Evolutionary conservation across 2,113 vertebrate species (phyloP).

Genomic region (Prunella himalayana): DNA sequence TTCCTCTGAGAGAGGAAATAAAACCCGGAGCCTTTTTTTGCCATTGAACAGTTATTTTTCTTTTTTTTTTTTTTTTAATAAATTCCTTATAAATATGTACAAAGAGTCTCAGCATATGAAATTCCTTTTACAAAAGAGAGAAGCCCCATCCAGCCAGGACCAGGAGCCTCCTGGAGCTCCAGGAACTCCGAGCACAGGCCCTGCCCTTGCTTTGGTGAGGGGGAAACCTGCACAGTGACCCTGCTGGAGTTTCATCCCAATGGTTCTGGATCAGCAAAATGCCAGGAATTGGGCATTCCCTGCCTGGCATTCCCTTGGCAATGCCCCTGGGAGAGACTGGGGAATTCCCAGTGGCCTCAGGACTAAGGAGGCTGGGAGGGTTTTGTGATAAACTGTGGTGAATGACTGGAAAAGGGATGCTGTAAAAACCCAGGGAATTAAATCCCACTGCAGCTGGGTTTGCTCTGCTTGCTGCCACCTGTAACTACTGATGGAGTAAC

Average conservation of each 20-base stretch:
- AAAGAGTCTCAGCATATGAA: conserved; percentile 78
- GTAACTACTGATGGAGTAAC: not conserved
- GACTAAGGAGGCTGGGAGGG: not conserved
- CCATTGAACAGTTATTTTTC: conserved; percentile 60
- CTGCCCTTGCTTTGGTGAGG: conserved; percentile 23
- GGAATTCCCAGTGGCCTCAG: not conserved
- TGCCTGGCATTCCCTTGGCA: not conserved
- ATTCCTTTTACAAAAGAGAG: conserved; percentile 78
- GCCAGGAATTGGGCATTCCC: not conserved
- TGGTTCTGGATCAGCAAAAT: not conserved
- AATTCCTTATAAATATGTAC: conserved; percentile 83
- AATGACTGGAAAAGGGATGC: not conserved
- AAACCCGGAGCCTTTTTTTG: not conserved
- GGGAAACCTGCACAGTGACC: conserved; percentile 41
- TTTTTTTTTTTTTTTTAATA: conserved; percentile 73
- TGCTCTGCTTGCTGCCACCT: not conserved
- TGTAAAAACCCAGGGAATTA: not conserved
- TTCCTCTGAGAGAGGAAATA: not conserved
- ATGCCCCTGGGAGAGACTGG: not conserved
- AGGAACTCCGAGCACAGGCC: not conserved
- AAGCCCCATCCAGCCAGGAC: conserved; percentile 36
- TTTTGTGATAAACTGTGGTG: not conserved
- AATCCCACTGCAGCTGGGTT: not conserved
- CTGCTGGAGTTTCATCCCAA: not conserved
- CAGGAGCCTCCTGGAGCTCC: not conserved